Base-by-base conservation (phyloP, 2,888 invertebrate genomes). In the Tinea trinotella region DNA sequence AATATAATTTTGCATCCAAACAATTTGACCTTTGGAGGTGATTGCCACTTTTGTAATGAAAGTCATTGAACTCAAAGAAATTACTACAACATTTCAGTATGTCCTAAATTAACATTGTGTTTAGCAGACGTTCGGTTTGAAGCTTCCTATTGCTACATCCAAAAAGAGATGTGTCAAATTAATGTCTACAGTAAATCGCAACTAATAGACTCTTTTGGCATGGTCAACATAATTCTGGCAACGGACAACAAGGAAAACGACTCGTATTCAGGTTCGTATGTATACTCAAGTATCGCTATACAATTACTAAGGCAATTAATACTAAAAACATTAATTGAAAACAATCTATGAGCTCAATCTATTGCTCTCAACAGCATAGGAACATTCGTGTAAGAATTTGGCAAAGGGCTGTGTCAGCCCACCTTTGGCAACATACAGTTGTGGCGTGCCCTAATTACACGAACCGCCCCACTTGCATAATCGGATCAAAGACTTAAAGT, bases 391-490 rank as follows among this genome's bases (percentile, higher is more conserved):
- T 19, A 6, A 50, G 24, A 68, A 70, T 65, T 76, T 74, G 74
- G 74, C 75, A 74, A 65, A 64, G 64, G 64, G 56, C 56, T 56
- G 61, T 18, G 18, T 3, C 40, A n/a, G 57, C 58, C 60, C 63
- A 65, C 64, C 65, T 70, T 72, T 74, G 76, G 76, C 75, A 74
- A 65, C 59, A 34, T 57, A 54, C 57, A 53, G 57, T 64, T 64
- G 67, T 68, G 65, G 67, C 67, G 67, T 70, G 71, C 64, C 66
- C 70, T 67, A 65, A 64, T 67, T 72, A 63, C 61, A 60, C 56
- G 58, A 54, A 61, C 59, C 57, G 54, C 49, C 53, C 56, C 54
- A 22, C 54, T 64, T 64, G 59, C 59, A 62, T 63, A 63, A 64
- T 60, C 53, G 52, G 57, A 61, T 58, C 56, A 40, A 53, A 58